Percentiles rank a stretch among this genome's conserved stretches.
phyloP scores from a whole-genome alignment of 2,113 vertebrate genomes.

The Pseudorectes ferrugineus region DNA sequence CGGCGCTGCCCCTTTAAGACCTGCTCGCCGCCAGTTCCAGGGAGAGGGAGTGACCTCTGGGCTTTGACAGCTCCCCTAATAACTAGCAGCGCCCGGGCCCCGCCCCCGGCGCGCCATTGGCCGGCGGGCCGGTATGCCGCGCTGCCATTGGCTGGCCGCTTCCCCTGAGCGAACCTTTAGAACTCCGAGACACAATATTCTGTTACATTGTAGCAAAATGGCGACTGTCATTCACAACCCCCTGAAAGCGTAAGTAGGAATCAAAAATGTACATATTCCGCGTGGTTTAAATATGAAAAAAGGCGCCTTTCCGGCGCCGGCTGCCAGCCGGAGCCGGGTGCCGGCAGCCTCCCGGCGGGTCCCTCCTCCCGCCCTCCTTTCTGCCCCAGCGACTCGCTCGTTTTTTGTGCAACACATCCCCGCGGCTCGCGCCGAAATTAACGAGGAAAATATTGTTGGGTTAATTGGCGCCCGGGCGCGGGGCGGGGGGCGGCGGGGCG shows the following conservation, averaged over 20 bases:
- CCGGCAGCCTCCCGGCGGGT: conserved; percentile 53
- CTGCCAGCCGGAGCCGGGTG: conserved; percentile 51
- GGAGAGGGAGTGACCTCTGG: conserved; percentile 94
- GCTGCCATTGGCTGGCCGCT: conserved; percentile 78
- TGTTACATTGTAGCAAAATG: conserved; percentile 99
- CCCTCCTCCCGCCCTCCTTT: conserved; percentile 56
- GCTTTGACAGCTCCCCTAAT: conserved; percentile 98
- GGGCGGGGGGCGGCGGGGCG: too few species aligned
- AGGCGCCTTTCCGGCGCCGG: conserved; percentile 73
- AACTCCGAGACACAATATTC: conserved; percentile 91
- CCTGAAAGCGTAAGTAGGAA: conserved; percentile 98
- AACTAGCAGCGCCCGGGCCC: conserved; percentile 80
- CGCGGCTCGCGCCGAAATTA: conserved; percentile 71
- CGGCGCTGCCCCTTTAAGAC: conserved; percentile 75
- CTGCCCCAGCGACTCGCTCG: conserved; percentile 54
- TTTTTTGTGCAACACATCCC: conserved; percentile 47
- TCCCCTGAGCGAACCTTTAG: conserved; percentile 87
- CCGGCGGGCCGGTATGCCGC: conserved; percentile 72
- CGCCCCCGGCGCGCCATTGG: conserved; percentile 80
- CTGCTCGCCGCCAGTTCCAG: conserved; percentile 70
- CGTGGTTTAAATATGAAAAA: conserved; percentile 82
- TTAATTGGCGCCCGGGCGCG: conserved; percentile 24
- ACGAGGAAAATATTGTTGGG: conserved; percentile 55
- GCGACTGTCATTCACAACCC: conserved; percentile 99
- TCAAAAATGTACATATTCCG: conserved; percentile 80